Evolutionary conservation across 1,140 invertebrate genomes (phyloP).

Genomic region (Rhopalosiphum padi): DNA sequence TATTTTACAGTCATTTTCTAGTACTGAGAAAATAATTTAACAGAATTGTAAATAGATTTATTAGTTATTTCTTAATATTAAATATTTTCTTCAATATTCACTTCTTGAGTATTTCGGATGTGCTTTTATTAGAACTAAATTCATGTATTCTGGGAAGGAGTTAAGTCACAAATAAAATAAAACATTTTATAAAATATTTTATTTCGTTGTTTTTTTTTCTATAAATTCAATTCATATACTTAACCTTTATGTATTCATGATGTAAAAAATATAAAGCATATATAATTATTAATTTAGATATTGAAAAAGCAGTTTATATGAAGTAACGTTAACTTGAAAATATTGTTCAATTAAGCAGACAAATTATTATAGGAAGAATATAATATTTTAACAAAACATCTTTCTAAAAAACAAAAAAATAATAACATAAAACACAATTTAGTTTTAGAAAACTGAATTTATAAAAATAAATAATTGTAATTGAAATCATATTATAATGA

Average conservation of each 20-base stretch:
- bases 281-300: no score
- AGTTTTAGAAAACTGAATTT: not conserved
- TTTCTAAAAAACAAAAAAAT: not conserved
- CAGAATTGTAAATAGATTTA: not conserved
- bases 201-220: not conserved
- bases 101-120: not conserved
- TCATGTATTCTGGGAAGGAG: not conserved
- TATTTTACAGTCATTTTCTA: not conserved
- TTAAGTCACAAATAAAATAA: not conserved
- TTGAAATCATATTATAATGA: not conserved
- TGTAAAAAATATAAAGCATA: no score
- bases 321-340: no score
- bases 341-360: no score
- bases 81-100: no score
- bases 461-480: not conserved
- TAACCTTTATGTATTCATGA: no score
- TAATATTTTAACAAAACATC: no score
- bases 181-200: not conserved
- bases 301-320: no score
- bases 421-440: not conserved
- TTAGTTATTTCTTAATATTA: no score
- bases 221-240: no score
- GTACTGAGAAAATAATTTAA: not conserved
- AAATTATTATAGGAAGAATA: no score
- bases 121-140: not conserved